Evolutionary conservation across 2,888 invertebrate species (phyloP).

Genomic region (Venusia cambrica): DNA sequence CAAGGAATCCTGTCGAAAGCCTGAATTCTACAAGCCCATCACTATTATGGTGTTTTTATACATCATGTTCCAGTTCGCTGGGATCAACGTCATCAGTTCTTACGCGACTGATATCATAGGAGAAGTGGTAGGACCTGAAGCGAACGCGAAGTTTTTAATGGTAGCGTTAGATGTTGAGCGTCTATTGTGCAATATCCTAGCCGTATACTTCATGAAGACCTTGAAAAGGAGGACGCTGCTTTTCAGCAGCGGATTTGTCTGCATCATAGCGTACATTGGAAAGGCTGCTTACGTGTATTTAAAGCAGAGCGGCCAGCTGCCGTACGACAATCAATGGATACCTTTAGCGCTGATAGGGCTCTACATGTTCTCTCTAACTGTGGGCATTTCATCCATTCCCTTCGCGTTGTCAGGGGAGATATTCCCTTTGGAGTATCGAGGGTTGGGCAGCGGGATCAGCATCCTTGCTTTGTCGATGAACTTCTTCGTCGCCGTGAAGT

Average conservation of each 20-base stretch:
- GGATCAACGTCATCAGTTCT: slow-evolving; percentile 85
- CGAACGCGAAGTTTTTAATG: slow-evolving; percentile 83
- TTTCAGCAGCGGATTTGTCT: slow-evolving; percentile 80
- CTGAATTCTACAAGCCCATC: slow-evolving; percentile 82
- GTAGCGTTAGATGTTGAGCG: slow-evolving; percentile 83
- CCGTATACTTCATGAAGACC: slow-evolving; percentile 81
- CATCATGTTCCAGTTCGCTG: slow-evolving; percentile 84
- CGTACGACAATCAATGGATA: slow-evolving; percentile 65
- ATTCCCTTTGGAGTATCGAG: slow-evolving; percentile 82
- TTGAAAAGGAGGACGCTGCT: slow-evolving; percentile 82
- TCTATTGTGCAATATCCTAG: slow-evolving; percentile 80
- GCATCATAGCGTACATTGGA: slow-evolving; percentile 79
- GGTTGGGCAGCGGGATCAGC: slow-evolving; percentile 84
- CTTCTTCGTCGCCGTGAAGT: slow-evolving; percentile 84
- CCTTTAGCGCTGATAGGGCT: slow-evolving; percentile 72
- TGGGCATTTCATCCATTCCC: slow-evolving; percentile 84
- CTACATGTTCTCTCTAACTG: slow-evolving; percentile 80
- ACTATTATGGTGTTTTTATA: slow-evolving; percentile 83
- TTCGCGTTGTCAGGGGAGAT: slow-evolving; percentile 88
- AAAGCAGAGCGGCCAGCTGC: slow-evolving; percentile 47
- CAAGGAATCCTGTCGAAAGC: slow-evolving; percentile 52
- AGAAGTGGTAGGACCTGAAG: slow-evolving; percentile 79
- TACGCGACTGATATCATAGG: slow-evolving; percentile 84
- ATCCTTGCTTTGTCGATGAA: slow-evolving; percentile 83
- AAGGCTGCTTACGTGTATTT: slow-evolving; percentile 70